Evolutionary conservation across 2,888 invertebrate species (phyloP).

Genomic region (Tromatobia lineatoria): DNA sequence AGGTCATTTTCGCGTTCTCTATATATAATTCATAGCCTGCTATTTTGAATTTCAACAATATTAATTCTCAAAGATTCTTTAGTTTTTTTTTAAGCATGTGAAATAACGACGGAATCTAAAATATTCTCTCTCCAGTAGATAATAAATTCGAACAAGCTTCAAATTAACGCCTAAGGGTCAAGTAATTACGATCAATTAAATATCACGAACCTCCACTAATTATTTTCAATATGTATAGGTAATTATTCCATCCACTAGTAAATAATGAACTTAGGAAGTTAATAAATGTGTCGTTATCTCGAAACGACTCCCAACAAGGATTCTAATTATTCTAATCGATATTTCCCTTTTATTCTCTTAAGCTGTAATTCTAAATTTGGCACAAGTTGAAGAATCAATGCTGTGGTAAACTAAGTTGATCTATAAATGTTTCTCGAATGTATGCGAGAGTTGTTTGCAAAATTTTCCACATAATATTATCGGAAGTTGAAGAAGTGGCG

Average conservation of each 20-base stretch:
- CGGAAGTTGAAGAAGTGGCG: conserved; percentile 61
- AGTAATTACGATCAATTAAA: background rate
- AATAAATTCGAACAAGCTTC: background rate
- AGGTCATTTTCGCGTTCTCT: too few relatives aligned
- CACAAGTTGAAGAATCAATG: background rate
- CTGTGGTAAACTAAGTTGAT: background rate
- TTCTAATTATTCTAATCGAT: background rate
- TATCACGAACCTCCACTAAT: background rate
- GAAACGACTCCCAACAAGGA: too few relatives aligned
- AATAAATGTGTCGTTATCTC: background rate
- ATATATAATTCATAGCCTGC: background rate
- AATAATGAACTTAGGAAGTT: background rate
- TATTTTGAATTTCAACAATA: background rate
- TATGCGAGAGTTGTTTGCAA: conserved; percentile 14
- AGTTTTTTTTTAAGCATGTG: background rate
- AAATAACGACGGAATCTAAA: background rate
- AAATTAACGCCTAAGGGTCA: background rate
- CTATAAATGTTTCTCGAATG: background rate
- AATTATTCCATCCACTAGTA: background rate
- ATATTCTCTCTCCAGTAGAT: background rate
- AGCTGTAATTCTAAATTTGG: background rate
- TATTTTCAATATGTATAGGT: background rate
- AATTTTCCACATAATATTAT: conserved; percentile 47
- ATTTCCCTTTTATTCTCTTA: background rate
- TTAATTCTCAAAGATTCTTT: background rate